These are phyloP conservation scores for Hippocampus kuda DNA, from an alignment of 2,797 vertebrate species.

Conservation along the genomic window DNA sequence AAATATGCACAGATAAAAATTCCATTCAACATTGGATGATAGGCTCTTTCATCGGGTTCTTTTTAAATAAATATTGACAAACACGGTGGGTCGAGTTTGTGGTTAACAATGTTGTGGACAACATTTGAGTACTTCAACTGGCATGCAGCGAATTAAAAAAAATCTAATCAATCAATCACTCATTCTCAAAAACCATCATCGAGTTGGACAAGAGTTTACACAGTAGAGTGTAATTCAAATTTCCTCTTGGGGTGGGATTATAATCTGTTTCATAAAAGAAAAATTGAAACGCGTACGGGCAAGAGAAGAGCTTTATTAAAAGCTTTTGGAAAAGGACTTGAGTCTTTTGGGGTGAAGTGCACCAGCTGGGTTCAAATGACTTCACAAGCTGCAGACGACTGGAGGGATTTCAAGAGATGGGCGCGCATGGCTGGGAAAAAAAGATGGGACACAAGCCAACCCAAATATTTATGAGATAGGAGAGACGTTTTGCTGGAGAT, in stretches of 20 bases:
- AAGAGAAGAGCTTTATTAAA: not conserved
- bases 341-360: not conserved
- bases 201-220: not conserved
- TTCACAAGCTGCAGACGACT: not conserved
- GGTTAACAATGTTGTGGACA: not conserved
- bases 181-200: too few relatives aligned
- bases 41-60: not conserved
- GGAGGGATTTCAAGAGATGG: conserved; percentile 1
- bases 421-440: conserved; percentile 17
- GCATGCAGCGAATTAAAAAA: too few relatives aligned
- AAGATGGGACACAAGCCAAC: conserved; percentile 35
- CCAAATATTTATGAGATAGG: conserved; percentile 59
- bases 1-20: not conserved
- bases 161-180: not conserved
- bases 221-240: not conserved
- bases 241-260: not conserved
- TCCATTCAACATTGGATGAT: not conserved
- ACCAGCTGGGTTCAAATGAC: not conserved
- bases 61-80: not conserved
- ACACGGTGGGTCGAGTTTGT: not conserved
- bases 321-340: not conserved
- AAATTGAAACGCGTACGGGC: not conserved
- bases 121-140: not conserved
- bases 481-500: conserved; percentile 34
- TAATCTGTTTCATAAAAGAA: not conserved